Percentiles rank a stretch among this genome's conserved stretches.
phyloP scores from a whole-genome alignment of 2,113 vertebrate genomes.

The Lepus europaeus region DNA sequence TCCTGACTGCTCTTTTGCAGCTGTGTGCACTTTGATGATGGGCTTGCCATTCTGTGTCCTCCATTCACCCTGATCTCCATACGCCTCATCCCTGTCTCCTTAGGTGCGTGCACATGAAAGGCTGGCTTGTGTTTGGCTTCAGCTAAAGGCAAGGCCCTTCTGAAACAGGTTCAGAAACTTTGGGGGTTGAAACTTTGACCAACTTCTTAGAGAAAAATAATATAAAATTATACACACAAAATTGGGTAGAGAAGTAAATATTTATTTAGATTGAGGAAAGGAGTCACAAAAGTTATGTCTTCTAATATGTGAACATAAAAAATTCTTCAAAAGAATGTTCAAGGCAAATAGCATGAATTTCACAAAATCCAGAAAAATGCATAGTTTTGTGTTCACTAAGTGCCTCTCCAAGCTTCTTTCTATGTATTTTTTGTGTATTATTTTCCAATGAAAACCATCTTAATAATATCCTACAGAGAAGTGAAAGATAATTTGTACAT shows the following conservation, averaged over 20 bases:
- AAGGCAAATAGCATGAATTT: background rate
- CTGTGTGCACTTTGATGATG: background rate
- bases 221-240: background rate
- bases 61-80: background rate
- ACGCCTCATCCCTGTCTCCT: accelerated
- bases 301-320: background rate
- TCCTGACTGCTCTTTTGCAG: background rate
- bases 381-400: background rate
- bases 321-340: background rate
- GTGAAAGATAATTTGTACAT: background rate
- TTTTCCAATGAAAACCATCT: background rate
- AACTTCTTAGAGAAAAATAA: background rate
- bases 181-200: background rate
- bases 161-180: background rate
- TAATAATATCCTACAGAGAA: background rate
- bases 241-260: background rate
- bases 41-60: background rate
- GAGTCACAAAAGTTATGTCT: background rate
- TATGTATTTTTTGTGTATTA: background rate
- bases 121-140: background rate
- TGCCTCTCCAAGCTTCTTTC: background rate
- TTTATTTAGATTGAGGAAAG: background rate
- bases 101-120: background rate
- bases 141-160: background rate
- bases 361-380: background rate